These are phyloP conservation scores for Neolamprologus cancellatus DNA, from an alignment of 2,113 vertebrate species.

Conservation along the genomic window DNA sequence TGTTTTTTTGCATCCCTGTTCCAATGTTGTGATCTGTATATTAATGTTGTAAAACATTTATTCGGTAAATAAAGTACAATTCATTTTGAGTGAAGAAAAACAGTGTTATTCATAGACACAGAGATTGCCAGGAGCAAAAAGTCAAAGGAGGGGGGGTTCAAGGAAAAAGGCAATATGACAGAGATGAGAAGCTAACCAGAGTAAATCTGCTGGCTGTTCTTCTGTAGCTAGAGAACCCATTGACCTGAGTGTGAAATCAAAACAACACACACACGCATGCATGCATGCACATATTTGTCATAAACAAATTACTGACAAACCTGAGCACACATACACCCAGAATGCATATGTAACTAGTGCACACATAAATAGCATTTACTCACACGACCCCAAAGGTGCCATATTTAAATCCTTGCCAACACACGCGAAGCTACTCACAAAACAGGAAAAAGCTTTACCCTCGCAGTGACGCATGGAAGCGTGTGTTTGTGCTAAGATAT, in stretches of 20 bases:
- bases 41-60: slow-evolving; percentile 45
- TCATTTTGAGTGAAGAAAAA: neutral
- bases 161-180: neutral
- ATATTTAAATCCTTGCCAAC: neutral
- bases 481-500: slow-evolving; percentile 13
- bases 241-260: slow-evolving; percentile 69
- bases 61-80: slow-evolving; percentile 38
- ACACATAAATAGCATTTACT: neutral
- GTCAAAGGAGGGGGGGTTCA: neutral
- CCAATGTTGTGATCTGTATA: slow-evolving; percentile 3
- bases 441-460: slow-evolving; percentile 3
- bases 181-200: neutral
- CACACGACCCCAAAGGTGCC: neutral
- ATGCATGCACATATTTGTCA: neutral
- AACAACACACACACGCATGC: slow-evolving; percentile 2
- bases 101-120: slow-evolving; percentile 1
- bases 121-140: neutral
- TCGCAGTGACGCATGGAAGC: neutral
- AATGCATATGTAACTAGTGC: neutral
- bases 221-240: slow-evolving; percentile 39
- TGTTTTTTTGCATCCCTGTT: neutral
- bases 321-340: neutral
- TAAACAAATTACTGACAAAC: neutral
- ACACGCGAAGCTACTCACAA: neutral
- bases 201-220: slow-evolving; percentile 11